These are phyloP conservation scores for Entelurus aequoreus DNA, from an alignment of 2,113 vertebrate genomes.

Conservation along the genomic window DNA sequence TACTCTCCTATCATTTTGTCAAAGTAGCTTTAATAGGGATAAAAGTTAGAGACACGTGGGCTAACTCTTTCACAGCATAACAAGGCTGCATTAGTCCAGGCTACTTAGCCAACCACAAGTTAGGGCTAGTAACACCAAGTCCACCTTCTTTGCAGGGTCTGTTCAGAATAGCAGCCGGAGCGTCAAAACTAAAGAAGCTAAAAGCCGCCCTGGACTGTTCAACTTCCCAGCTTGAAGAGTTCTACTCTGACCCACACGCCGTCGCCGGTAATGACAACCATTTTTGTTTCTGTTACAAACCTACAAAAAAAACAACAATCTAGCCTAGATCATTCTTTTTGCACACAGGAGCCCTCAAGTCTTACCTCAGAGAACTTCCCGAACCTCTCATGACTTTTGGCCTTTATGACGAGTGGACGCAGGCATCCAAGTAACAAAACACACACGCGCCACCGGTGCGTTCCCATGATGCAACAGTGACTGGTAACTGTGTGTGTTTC, in stretches of 20 bases:
- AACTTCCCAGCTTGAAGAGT: conserved; percentile 94
- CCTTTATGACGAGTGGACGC: conserved; percentile 91
- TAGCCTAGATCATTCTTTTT: conserved; percentile 10
- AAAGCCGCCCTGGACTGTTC: conserved; percentile 97
- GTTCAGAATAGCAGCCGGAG: conserved; percentile 94
- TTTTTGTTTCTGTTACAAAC: conserved; percentile 4
- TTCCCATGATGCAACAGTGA: background rate
- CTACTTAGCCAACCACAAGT: background rate
- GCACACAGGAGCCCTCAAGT: conserved; percentile 89
- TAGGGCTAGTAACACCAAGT: background rate
- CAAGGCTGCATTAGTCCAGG: no score
- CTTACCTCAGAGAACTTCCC: conserved; percentile 92
- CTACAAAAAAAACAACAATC: conserved; percentile 6
- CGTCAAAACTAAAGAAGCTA: conserved; percentile 95
- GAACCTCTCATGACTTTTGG: conserved; percentile 93
- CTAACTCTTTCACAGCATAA: no score
- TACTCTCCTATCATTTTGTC: no score
- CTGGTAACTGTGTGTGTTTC: conserved; percentile 36
- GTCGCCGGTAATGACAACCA: conserved; percentile 81
- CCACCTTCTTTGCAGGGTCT: conserved; percentile 76
- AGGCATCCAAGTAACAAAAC: conserved; percentile 83
- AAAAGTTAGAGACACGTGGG: no score
- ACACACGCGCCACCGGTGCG: conserved; percentile 10
- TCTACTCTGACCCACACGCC: conserved; percentile 95
- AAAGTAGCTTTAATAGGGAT: no score